phyloP scores from a whole-genome alignment of 2,888 invertebrate species.

The Ormia ochracea region DNA sequence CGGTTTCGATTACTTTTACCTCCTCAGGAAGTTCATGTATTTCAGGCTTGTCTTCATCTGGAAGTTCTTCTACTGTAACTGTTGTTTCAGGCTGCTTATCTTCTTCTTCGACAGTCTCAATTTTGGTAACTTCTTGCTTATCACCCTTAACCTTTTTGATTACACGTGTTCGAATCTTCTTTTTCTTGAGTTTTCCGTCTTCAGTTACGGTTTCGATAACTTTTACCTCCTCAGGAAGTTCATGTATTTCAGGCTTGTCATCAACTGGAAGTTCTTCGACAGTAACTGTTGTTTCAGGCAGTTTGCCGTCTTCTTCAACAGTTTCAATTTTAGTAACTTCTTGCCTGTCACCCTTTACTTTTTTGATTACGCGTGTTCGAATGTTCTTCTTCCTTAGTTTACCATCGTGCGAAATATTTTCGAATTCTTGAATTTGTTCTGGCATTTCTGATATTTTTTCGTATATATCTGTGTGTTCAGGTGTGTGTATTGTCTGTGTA shows the following conservation, averaged over 20 bases:
- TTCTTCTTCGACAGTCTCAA: slow-evolving; percentile 19
- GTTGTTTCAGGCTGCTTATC: slow-evolving; percentile 13
- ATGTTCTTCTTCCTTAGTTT: slow-evolving; percentile 33
- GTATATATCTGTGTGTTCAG: slow-evolving; percentile 75
- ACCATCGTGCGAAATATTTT: slow-evolving; percentile 59
- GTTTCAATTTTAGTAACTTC: not conserved
- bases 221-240: not conserved
- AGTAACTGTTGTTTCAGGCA: slow-evolving; percentile 3
- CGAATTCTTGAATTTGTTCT: slow-evolving; percentile 32
- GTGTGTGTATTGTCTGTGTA: slow-evolving; percentile 75
- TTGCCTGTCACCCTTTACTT: not conserved
- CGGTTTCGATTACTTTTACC: not conserved
- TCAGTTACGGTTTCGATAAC: not conserved
- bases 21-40: slow-evolving; percentile 19
- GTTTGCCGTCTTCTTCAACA: not conserved
- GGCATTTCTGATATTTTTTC: slow-evolving; percentile 65
- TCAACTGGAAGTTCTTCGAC: not conserved
- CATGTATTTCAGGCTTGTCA: not conserved
- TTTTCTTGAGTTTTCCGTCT: slow-evolving; percentile 5
- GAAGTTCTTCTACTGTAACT: slow-evolving; percentile 1
- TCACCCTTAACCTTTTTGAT: slow-evolving; percentile 15
- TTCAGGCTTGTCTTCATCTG: not conserved
- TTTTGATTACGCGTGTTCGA: not conserved
- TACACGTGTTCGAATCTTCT: slow-evolving; percentile 1
- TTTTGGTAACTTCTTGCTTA: slow-evolving; percentile 18